Base-by-base conservation (phyloP, 1,140 invertebrate genomes). In the Pomacea maculata region DNA sequence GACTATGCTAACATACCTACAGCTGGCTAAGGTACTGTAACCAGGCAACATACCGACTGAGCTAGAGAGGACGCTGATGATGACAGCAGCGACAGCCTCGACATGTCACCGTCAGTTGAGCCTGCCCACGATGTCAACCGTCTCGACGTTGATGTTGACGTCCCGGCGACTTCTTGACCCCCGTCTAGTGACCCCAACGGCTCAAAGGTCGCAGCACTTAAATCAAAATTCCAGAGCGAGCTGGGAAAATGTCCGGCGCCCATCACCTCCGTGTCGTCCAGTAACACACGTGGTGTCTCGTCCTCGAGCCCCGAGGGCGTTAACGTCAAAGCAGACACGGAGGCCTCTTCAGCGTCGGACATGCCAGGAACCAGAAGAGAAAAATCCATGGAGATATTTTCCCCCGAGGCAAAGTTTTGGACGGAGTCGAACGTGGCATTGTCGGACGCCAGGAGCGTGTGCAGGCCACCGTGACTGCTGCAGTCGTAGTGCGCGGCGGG, bases 381-480 rank as follows among this genome's bases (percentile, higher is more conserved):
- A 21, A 21, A 45, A 21, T 52, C 29, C 11, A 52, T 29, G 8
- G 75, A 11, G 25, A 21, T 34, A 17, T 77, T 65, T 29, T 54
- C 74, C 3, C 52, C 63, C 0, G 64, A 12, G 34, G 15, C 29
- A 34, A 81, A 55, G 25, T 54, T 72, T 21, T 70, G 17, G 61
- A 75, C 54, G 7, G 75, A 34, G 21, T 57, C 67, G 65, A 72
- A 67, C 14, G 63, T 81, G 67, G 74, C 80, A 52, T 77, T 70
- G 54, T 77, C 75, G 55, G 75, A 65, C 21, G 29, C 75, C 7
- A 63, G 19, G 11, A 77, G n/a, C 14, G 10, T 19, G 63, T 77
- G 63, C 63, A 77, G 14, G 75, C 29, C 52, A 29, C 54, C 29
- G 29, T 64, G 34, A 21, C 15, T 25, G 73, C 57, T 57, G 52